Percentiles rank a stretch among this genome's conserved stretches.
These are phyloP conservation scores for Sinonovacula constricta DNA, from an alignment of 1,140 invertebrate genomes.

Conservation along the genomic window DNA sequence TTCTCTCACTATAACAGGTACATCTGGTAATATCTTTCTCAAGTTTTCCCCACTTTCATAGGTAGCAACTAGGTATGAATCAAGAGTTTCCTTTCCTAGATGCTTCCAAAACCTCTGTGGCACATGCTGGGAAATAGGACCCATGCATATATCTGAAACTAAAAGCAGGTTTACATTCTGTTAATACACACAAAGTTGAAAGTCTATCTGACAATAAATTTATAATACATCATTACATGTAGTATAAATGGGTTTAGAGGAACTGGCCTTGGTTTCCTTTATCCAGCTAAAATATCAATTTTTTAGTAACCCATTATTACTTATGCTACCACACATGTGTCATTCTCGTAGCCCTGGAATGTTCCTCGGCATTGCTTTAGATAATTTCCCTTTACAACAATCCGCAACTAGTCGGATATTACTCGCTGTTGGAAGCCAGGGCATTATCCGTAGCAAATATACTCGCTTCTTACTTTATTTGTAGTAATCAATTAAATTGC, in stretches of 20 bases:
- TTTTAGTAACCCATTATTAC: background rate
- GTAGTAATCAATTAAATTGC: too few relatives aligned
- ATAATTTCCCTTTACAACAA: background rate
- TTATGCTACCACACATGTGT: background rate
- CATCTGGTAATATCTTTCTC: conserved; percentile 43
- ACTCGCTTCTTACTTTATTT: too few relatives aligned
- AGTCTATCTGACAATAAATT: conserved; percentile 37
- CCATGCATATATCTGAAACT: conserved; percentile 35
- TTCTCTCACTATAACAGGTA: conserved; percentile 42
- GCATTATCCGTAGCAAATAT: conserved; percentile 14
- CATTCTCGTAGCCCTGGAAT: background rate
- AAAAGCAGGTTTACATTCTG: conserved; percentile 32
- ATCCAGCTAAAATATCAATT: background rate
- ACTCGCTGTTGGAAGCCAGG: conserved; percentile 23
- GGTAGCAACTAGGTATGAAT: conserved; percentile 36
- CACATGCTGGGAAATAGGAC: conserved; percentile 35
- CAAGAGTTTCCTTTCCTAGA: conserved; percentile 20
- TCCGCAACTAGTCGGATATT: conserved; percentile 27
- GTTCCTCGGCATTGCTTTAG: background rate
- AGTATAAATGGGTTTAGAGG: conserved; percentile 39
- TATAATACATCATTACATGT: conserved; percentile 28
- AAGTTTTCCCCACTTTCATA: conserved; percentile 39
- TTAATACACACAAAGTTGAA: conserved; percentile 37
- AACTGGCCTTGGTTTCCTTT: conserved; percentile 20
- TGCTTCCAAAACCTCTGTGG: conserved; percentile 39